Base-by-base conservation (phyloP, 1,140 invertebrate genomes). In the Samia ricini region DNA sequence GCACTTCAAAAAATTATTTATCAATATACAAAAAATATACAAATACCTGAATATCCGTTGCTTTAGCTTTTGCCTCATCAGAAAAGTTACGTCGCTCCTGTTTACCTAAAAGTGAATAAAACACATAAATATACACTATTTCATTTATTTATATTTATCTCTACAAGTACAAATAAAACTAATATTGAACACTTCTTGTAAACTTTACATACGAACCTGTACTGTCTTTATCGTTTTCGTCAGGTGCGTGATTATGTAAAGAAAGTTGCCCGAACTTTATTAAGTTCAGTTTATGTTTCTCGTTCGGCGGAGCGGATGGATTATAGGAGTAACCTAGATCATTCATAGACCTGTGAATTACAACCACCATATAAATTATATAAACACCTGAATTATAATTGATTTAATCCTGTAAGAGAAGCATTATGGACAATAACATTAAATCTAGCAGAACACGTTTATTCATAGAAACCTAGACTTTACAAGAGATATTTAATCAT, bases 31-130 rank as follows among this genome's bases (percentile, higher is more conserved):
- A 26, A 26, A 26, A 26, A 26, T n/a, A n/a, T n/a, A 22, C 15
- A 50, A 49, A 82, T 92, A 97, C 96, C 94, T 97, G 96, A 75
- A 97, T 94, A 80, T 98, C 96, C 21, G 96, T 95, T 75, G 97
- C 97, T 68, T 95, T 97, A 52, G 51, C 51, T 52, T 52, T 96
- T 95, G 97, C 95, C 92, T 98, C 96, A 79, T 97, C 96, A 29
- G 95, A 95, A 83, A 98, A 98, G 76, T 97, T 97, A 63, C 96
- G 93, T 76, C 95, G 93, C 75, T 96, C 95, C 22, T 84, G 85
- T 70, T 83, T 84, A 5, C 71, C 86, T 88, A 64, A 58, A 42
- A 20, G n/a, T 20, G 12, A 21, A 42, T 15, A 6, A 29, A 29
- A n/a, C 12, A 29, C 29, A 26, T 56, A 56, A 56, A 29, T 29